These are phyloP conservation scores for Pachycephala philippinensis DNA, from an alignment of 2,113 vertebrate genomes.

Conservation along the genomic window DNA sequence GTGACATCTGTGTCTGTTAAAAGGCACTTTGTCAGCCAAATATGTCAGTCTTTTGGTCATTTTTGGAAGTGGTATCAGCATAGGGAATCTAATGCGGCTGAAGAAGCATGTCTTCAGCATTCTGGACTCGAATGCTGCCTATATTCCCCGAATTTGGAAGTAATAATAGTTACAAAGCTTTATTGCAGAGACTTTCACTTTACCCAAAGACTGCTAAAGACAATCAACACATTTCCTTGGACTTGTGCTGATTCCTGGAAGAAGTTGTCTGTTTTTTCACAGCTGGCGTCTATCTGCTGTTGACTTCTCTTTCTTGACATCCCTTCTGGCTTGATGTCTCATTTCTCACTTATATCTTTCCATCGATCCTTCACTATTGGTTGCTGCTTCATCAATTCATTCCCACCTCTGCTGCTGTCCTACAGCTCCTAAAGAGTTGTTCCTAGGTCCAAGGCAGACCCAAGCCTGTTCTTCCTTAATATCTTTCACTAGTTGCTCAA, in stretches of 20 bases:
- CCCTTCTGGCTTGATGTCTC: background rate
- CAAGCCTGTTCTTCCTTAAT: background rate
- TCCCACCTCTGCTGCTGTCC: background rate
- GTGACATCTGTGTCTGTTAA: background rate
- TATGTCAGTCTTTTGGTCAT: background rate
- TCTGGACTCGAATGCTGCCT: background rate
- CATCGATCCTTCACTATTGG: background rate
- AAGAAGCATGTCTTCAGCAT: background rate
- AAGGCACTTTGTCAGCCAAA: background rate
- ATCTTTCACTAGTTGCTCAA: background rate
- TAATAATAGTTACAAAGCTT: background rate
- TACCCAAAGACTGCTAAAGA: background rate
- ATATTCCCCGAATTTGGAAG: background rate
- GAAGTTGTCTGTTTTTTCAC: background rate
- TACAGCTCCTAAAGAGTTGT: background rate
- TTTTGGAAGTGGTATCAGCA: background rate
- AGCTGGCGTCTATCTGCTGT: background rate
- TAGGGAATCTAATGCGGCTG: background rate
- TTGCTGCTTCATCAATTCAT: background rate
- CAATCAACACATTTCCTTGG: background rate
- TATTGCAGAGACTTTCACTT: background rate
- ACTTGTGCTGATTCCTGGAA: background rate
- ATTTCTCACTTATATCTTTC: background rate
- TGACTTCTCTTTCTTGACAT: background rate
- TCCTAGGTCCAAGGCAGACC: background rate